Evolutionary conservation across 1,140 invertebrate genomes (phyloP), one percentile per base, ranked within the genome.

Genomic region (Zaprionus inermis): DNA sequence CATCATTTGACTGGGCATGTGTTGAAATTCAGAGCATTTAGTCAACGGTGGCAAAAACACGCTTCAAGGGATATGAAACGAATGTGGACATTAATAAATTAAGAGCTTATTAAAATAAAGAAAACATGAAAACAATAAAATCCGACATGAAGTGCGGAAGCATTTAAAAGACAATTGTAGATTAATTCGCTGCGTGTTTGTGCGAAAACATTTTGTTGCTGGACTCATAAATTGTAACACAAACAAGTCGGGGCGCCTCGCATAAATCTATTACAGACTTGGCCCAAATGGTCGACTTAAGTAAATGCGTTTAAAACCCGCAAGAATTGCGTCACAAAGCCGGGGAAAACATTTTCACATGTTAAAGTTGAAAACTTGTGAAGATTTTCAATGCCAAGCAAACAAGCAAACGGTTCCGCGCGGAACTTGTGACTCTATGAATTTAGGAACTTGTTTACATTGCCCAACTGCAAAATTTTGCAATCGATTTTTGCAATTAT

Each of bases 231-330:
- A 68, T 73, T 60, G 51, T 75, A 66, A 20, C 58, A 66, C 41
- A 57, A 64, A 28, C 16, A 5, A 24, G 32, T 56, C 52, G 22
- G 44, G 10, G 9, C n/a, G n/a, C 6, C n/a, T 10, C 18, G 18
- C 5, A 58, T 67, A 67, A 72, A 72, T 66, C 55, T 73, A 49
- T 69, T 73, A 61, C 56, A 24, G 44, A 57, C 46, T 34, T 66
- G 63, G 28, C 18, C 55, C 22, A 67, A 71, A 54, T 57, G 52
- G 60, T 51, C 57, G 34, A 68, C 30, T 60, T 56, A 55, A 46
- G 46, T 14, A 38, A 36, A 51, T 12, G 12, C 41, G 36, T 28
- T 32, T 32, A 1, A 28, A 72, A 28, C 24, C n/a, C n/a, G n/a
- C n/a, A n/a, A n/a, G n/a, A n/a, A 58, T 66, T 72, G 64, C 55